Base-by-base conservation (phyloP, 2,113 vertebrate genomes). In the Sebastes schlegelii region DNA sequence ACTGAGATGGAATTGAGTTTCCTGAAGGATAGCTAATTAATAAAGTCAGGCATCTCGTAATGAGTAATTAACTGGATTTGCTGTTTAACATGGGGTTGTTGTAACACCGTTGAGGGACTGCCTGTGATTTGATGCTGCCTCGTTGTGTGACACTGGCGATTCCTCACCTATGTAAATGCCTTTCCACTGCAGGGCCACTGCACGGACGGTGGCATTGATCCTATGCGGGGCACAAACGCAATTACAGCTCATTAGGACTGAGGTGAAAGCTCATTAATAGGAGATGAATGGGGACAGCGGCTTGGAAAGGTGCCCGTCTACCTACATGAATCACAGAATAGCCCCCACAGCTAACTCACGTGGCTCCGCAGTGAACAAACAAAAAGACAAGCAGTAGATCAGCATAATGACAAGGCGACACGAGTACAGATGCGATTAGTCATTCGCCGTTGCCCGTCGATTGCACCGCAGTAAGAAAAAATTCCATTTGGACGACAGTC, bases 251-350 rank as follows among this genome's bases (percentile, higher is more conserved):
- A 67, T 95, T 93, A 94, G 88, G 83, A 88, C 77, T 77, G 64
- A 89, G 90, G 88, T 90, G 92, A 95, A 90, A 89, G 89, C 92
- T 94, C 88, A 89, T 95, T 95, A 95, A 87, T 70, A 83, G 70
- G 90, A 93, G 94, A 95, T 89, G 82, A 92, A 94, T 92, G 86
- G 72, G 87, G 79, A 90, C 68, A 43, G 81, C 46, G 13, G 66
- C 73, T 87, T 85, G 93, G 87, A 95, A 86, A 84, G 67, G 21
- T 77, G 85, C 87, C 89, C 57, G 23, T 87, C 70, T 83, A 83
- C 87, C 83, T 75, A 71, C 85, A 84, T 88, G 87, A 87, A 89
- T 91, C 79, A 89, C 75, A 75, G 23, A 78, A 73, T 34, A 65
- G 49, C 46, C 34, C 65, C 67, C 80, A 14, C 64, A 65, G 85